Conservation (phyloP, 2,888 invertebrate species). For the Eurois occulta region DNA sequence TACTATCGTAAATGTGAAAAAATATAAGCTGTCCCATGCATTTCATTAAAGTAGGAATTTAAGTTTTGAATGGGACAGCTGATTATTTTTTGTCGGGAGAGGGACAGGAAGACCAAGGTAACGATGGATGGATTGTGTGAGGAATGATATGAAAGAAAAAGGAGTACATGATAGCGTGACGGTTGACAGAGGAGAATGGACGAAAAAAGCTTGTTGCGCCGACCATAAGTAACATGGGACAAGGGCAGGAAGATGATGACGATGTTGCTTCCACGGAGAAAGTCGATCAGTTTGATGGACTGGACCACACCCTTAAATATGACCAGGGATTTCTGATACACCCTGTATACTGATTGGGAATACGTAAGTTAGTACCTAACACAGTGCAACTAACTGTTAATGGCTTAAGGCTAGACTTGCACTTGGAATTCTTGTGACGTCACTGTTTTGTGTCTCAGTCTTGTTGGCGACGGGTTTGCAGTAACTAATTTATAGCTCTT, state of each 20-base stretch:
- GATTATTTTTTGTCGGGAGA: background rate
- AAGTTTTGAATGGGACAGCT: background rate
- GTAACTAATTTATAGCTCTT: constrained; percentile 56
- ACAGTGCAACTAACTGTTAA: constrained; percentile 36
- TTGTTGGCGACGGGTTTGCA: constrained; percentile 46
- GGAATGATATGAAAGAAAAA: background rate
- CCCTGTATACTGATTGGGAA: constrained; percentile 4
- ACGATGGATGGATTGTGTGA: background rate
- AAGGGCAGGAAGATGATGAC: background rate
- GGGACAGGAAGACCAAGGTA: background rate
- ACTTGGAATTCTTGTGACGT: constrained; percentile 52
- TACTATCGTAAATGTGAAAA: background rate
- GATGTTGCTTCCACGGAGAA: background rate
- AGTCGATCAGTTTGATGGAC: background rate
- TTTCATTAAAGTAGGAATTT: background rate
- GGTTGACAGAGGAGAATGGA: background rate
- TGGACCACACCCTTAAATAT: background rate
- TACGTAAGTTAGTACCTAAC: background rate
- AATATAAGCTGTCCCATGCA: background rate
- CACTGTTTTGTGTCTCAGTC: constrained; percentile 44
- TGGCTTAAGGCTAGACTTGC: constrained; percentile 47
- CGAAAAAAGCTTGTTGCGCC: background rate
- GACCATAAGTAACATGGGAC: background rate
- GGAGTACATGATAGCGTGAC: background rate
- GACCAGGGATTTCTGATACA: background rate